Conservation (phyloP, 1,140 invertebrate genomes). For the Heliconius eleuchia region DNA sequence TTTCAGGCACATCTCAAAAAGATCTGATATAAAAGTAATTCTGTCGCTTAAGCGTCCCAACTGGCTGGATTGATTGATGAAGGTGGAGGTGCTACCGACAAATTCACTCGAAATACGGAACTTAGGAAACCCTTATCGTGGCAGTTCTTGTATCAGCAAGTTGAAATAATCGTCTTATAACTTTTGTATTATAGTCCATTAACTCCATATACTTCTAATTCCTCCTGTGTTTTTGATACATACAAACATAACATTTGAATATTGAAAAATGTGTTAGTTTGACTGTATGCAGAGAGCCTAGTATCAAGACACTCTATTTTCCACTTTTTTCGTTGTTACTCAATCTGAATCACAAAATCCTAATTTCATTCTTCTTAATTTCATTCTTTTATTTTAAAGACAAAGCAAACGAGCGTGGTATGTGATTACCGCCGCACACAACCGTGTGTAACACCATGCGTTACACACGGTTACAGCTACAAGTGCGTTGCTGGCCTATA, state of each 20-base stretch:
- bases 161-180: conserved; percentile 4
- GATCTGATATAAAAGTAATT: conserved; percentile 74
- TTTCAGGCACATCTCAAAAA: conserved; percentile 64
- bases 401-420: too few relatives aligned
- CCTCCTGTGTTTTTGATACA: background rate
- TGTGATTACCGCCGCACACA: too few relatives aligned
- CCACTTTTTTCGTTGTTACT: too few relatives aligned
- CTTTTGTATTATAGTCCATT: background rate
- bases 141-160: conserved; percentile 13
- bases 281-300: too few relatives aligned
- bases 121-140: conserved; percentile 44
- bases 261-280: too few relatives aligned
- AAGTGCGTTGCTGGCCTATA: too few relatives aligned
- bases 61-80: conserved; percentile 68
- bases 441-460: too few relatives aligned
- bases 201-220: background rate
- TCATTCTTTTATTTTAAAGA: too few relatives aligned
- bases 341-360: too few relatives aligned
- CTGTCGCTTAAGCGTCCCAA: conserved; percentile 65
- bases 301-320: too few relatives aligned
- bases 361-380: too few relatives aligned
- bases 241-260: background rate
- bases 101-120: conserved; percentile 60
- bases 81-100: conserved; percentile 52
- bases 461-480: too few relatives aligned